A percentile compares a stretch with the other conserved stretches of the same genome.
Conservation (phyloP, 2,113 vertebrate genomes). For the Formicarius rufipectus region DNA sequence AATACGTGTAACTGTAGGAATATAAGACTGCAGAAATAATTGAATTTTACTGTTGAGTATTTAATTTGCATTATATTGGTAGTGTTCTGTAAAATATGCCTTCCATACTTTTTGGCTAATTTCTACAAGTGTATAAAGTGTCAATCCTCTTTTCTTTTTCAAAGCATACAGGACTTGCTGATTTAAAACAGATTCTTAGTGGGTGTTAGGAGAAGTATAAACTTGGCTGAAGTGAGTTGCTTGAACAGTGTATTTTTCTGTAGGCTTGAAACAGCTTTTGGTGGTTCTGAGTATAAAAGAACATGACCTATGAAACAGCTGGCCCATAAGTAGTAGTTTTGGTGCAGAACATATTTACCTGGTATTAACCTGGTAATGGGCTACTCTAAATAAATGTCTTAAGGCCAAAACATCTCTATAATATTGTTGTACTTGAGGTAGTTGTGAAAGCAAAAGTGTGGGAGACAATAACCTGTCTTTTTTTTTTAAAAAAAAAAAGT, state of each 20-base stretch:
- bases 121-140: neutral
- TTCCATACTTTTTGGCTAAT: neutral
- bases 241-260: neutral
- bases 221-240: neutral
- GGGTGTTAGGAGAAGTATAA: neutral
- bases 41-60: neutral
- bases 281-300: neutral
- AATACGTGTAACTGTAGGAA: neutral
- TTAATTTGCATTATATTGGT: neutral
- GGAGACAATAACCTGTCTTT: accelerated
- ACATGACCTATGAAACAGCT: accelerated
- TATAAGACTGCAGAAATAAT: neutral
- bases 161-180: neutral
- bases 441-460: neutral
- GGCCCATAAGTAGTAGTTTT: neutral
- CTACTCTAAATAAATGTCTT: neutral
- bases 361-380: neutral
- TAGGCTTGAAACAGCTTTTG: neutral
- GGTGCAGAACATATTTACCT: neutral
- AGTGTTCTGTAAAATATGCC: neutral
- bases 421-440: neutral
- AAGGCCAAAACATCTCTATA: neutral
- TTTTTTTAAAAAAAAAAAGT: too few relatives aligned
- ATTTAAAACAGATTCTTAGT: neutral
- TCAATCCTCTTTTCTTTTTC: neutral